These are phyloP conservation scores for Ormyrus thymus DNA, from an alignment of 2,888 invertebrate genomes.

Conservation along the genomic window DNA sequence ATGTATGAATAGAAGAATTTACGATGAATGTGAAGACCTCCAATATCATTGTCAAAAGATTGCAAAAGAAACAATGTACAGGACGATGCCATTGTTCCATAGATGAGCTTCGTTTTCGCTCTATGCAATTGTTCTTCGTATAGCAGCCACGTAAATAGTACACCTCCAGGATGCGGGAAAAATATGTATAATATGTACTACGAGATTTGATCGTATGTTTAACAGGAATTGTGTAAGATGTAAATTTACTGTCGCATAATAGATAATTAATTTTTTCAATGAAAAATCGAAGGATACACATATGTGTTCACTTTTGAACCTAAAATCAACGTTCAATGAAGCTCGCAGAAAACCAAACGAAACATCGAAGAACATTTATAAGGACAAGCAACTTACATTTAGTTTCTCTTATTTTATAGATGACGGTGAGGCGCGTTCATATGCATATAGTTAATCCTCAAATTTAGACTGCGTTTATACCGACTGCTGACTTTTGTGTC, in stretches of 20 bases:
- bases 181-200: slow-evolving; percentile 49
- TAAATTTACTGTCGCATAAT: slow-evolving; percentile 54
- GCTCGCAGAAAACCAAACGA: slow-evolving; percentile 43
- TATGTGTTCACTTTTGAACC: slow-evolving; percentile 36
- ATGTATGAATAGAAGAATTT: slow-evolving; percentile 40
- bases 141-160: slow-evolving; percentile 36
- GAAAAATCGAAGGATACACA: slow-evolving; percentile 30
- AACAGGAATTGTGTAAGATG: slow-evolving; percentile 49
- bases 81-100: slow-evolving; percentile 42
- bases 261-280: slow-evolving; percentile 48
- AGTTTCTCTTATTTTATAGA: slow-evolving; percentile 46
- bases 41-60: slow-evolving; percentile 35
- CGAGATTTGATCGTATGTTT: slow-evolving; percentile 39
- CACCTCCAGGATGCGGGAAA: slow-evolving; percentile 13
- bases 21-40: slow-evolving; percentile 20
- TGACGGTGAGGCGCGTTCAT: slow-evolving; percentile 11
- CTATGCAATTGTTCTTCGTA: slow-evolving; percentile 46
- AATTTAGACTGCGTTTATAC: slow-evolving; percentile 49
- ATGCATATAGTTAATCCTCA: slow-evolving; percentile 42
- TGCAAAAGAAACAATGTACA: slow-evolving; percentile 22
- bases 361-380: slow-evolving; percentile 49
- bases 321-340: slow-evolving; percentile 41
- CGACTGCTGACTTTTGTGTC: slow-evolving; percentile 44
- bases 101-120: slow-evolving; percentile 44
- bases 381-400: slow-evolving; percentile 45